A percentile compares a stretch with the other conserved stretches of the same genome.
phyloP scores from a whole-genome alignment of 1,140 invertebrate genomes.

The Drosophila dunni region DNA sequence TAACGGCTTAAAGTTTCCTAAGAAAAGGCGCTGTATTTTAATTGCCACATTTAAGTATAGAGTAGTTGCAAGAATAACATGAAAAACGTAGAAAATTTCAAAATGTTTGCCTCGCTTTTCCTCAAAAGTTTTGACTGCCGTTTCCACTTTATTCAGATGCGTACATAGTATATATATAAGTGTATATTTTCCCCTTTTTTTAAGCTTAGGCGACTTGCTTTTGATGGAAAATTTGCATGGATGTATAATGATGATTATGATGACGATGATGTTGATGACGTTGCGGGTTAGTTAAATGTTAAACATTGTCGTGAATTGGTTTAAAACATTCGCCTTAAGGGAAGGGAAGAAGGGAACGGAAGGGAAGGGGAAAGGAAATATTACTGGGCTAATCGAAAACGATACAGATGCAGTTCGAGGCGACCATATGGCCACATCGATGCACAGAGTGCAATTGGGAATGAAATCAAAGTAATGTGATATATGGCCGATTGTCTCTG shows the following conservation, averaged over 20 bases:
- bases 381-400: constrained; percentile 56
- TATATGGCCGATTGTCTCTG: constrained; percentile 60
- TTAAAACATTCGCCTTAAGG: constrained; percentile 11
- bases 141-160: constrained; percentile 7
- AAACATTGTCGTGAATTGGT: constrained; percentile 12
- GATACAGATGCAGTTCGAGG: constrained; percentile 70
- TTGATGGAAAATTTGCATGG: constrained; percentile 37
- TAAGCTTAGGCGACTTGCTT: background rate
- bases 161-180: too few relatives aligned
- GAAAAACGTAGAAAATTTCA: constrained; percentile 26
- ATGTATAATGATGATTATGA: background rate
- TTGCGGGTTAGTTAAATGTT: constrained; percentile 5
- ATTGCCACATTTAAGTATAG: constrained; percentile 2
- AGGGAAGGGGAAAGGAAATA: background rate
- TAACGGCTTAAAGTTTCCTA: too few relatives aligned
- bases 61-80: constrained; percentile 26
- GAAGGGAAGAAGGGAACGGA: background rate
- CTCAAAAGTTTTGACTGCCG: constrained; percentile 32
- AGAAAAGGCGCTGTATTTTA: constrained; percentile 4
- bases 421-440: constrained; percentile 36
- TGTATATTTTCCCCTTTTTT: too few relatives aligned
- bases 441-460: constrained; percentile 14
- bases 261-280: constrained; percentile 12
- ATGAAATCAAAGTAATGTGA: constrained; percentile 74
- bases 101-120: constrained; percentile 20